phyloP scores from a whole-genome alignment of 2,113 vertebrate genomes.

The Cavia porcellus region DNA sequence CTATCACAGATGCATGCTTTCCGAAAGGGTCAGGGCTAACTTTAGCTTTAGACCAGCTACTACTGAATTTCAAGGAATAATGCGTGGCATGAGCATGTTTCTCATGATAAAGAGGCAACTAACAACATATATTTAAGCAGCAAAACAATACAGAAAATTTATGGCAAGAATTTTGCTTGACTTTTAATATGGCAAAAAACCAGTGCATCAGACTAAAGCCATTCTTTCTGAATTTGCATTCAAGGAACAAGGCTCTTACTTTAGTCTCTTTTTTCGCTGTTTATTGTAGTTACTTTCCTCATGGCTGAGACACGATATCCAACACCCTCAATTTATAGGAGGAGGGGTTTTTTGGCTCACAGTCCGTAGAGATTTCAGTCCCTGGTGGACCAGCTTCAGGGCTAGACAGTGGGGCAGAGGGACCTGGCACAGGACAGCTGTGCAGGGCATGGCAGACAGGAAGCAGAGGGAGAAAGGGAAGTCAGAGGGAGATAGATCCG shows the following conservation, averaged over 20 bases:
- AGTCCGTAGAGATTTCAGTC: not conserved
- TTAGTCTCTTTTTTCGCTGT: too few relatives aligned
- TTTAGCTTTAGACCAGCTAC: conserved; percentile 9
- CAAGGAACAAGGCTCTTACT: not conserved
- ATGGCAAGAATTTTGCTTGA: conserved; percentile 21
- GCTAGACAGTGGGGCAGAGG: not conserved
- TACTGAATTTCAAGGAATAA: not conserved
- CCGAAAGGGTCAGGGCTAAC: not conserved
- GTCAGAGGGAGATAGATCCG: too few relatives aligned
- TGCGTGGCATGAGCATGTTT: not conserved
- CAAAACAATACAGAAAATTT: not conserved
- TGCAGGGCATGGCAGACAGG: not conserved
- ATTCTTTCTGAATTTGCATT: not conserved
- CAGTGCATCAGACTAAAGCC: not conserved
- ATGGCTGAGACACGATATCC: not conserved
- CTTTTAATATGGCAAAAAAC: not conserved
- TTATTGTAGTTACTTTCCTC: not conserved
- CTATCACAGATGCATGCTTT: not conserved
- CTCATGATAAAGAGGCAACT: not conserved
- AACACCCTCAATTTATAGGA: not conserved
- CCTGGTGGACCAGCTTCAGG: not conserved
- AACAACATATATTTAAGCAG: conserved; percentile 31
- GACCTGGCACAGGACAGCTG: not conserved
- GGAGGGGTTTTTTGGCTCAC: not conserved
- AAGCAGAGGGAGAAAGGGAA: not conserved